These are phyloP conservation scores for Nomada hirtipes DNA, from an alignment of 2,888 invertebrate genomes.

Conservation along the genomic window DNA sequence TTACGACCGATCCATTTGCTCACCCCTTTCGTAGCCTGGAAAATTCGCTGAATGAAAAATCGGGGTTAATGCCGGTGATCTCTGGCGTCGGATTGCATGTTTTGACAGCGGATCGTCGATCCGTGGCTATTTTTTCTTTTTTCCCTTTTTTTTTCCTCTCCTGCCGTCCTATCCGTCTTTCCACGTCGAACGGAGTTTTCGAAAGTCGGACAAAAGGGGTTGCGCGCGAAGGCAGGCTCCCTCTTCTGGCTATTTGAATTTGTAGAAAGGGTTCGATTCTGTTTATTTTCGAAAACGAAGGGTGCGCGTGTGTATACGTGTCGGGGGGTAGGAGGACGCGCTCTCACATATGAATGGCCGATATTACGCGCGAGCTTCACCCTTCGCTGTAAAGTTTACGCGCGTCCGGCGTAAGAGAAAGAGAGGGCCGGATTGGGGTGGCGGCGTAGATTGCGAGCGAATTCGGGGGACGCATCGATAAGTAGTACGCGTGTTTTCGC, in stretches of 20 bases:
- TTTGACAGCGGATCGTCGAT: slow-evolving; percentile 83
- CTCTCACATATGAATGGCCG: slow-evolving; percentile 62
- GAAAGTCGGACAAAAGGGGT: slow-evolving; percentile 69
- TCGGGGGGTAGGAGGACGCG: slow-evolving; percentile 53
- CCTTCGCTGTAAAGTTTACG: slow-evolving; percentile 69
- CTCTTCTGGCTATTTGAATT: slow-evolving; percentile 77
- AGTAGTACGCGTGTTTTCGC: slow-evolving; percentile 61
- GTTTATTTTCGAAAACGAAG: slow-evolving; percentile 78
- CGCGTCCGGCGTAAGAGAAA: slow-evolving; percentile 58
- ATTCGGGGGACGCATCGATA: slow-evolving; percentile 46
- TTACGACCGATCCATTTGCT: slow-evolving; percentile 49
- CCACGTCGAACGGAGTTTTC: slow-evolving; percentile 46
- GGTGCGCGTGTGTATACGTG: slow-evolving; percentile 19
- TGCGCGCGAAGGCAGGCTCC: slow-evolving; percentile 50
- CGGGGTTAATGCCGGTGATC: slow-evolving; percentile 58
- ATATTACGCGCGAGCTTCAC: slow-evolving; percentile 67
- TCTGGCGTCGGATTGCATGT: slow-evolving; percentile 81
- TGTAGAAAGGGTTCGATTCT: slow-evolving; percentile 81
- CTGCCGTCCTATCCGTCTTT: not conserved
- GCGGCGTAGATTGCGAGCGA: slow-evolving; percentile 49
- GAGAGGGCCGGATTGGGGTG: slow-evolving; percentile 36
- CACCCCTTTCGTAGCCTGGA: slow-evolving; percentile 50
- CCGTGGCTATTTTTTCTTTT: slow-evolving; percentile 69
- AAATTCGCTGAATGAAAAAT: slow-evolving; percentile 72
- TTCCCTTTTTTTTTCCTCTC: not conserved